phyloP scores from a whole-genome alignment of 2,113 vertebrate species.

The Panthera tigris region DNA sequence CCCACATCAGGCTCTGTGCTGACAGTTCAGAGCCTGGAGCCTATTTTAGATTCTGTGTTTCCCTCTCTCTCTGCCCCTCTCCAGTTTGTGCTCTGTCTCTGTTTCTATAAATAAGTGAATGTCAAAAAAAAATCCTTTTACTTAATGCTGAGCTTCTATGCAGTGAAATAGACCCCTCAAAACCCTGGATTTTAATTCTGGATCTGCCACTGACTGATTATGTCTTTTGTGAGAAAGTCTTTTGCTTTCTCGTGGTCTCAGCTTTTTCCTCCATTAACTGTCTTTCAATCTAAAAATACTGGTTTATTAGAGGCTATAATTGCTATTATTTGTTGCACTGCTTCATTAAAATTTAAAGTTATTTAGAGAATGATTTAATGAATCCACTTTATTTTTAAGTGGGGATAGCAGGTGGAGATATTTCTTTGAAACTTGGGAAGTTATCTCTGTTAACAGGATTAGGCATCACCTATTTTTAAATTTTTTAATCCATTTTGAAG shows the following conservation, averaged over 20 bases:
- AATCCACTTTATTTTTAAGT: background rate
- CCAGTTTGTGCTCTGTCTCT: no score
- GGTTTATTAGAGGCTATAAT: background rate
- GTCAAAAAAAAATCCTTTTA: background rate
- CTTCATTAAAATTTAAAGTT: background rate
- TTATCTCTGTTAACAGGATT: background rate
- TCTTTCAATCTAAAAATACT: constrained; percentile 10
- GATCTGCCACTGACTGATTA: background rate
- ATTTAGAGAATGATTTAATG: background rate
- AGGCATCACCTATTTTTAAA: background rate
- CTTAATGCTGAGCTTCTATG: background rate
- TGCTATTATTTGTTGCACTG: background rate
- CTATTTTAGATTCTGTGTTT: no score
- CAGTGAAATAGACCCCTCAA: background rate
- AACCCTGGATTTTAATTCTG: background rate
- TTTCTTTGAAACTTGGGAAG: constrained; percentile 29
- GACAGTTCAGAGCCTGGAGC: no score
- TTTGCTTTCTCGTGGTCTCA: background rate
- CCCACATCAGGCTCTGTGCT: no score
- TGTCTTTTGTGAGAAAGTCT: background rate
- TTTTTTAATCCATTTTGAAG: constrained; percentile 8
- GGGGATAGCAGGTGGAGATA: background rate
- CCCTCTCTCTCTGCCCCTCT: no score
- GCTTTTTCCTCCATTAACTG: background rate
- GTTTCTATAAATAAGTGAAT: no score